These are phyloP conservation scores for Himalopsyche kuldschensis DNA, from an alignment of 2,888 invertebrate genomes.

Conservation along the genomic window DNA sequence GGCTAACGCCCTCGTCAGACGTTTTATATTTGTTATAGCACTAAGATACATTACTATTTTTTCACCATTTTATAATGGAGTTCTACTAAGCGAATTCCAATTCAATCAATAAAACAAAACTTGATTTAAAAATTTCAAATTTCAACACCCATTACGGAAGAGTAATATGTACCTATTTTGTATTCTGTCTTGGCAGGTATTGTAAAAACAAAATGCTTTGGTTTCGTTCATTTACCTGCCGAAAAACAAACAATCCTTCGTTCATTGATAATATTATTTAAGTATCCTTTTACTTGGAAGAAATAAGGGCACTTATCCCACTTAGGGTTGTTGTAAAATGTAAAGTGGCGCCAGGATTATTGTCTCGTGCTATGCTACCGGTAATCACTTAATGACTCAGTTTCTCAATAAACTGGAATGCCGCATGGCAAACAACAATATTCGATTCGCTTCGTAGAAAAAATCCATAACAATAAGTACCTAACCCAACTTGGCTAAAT, in stretches of 20 bases:
- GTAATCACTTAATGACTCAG: not conserved
- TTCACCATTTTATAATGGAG: no score
- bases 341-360: not conserved
- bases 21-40: no score
- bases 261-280: not conserved
- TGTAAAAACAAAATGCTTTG: no score
- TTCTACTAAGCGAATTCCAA: no score
- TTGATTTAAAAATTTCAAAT: no score
- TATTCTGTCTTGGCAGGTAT: no score
- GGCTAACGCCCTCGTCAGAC: no score
- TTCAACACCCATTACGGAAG: no score
- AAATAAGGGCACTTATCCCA: not conserved
- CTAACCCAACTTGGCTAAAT: not conserved
- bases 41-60: no score
- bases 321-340: not conserved
- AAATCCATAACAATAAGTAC: not conserved
- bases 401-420: not conserved
- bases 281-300: not conserved
- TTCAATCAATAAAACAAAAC: no score
- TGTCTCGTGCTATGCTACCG: not conserved
- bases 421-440: not conserved
- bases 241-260: not conserved
- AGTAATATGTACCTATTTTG: no score
- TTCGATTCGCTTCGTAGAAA: not conserved
- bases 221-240: not conserved